Percentiles rank a stretch among this genome's conserved stretches.
These are phyloP conservation scores for Drosophila saltans DNA, from an alignment of 1,140 invertebrate genomes.

Conservation along the genomic window DNA sequence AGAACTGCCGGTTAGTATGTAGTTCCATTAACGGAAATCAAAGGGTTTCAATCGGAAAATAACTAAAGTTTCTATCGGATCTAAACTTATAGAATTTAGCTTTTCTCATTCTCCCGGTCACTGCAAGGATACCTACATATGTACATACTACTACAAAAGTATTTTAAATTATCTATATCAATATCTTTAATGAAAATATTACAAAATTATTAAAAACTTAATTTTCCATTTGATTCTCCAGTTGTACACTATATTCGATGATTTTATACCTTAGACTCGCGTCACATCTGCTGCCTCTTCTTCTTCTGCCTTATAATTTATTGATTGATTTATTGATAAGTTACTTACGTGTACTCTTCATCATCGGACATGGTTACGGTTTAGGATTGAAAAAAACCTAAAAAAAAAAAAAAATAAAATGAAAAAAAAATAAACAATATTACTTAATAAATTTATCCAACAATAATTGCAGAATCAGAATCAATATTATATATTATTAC, in stretches of 20 bases:
- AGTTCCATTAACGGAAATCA: too few relatives aligned
- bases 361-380: slow-evolving; percentile 89
- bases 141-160: neutral
- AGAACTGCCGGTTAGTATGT: too few relatives aligned
- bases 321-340: neutral
- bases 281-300: neutral
- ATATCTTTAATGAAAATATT: neutral
- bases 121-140: neutral
- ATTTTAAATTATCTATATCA: neutral
- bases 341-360: slow-evolving; percentile 89
- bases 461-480: slow-evolving; percentile 21
- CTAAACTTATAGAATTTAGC: too few relatives aligned
- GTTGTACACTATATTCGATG: too few relatives aligned
- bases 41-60: too few relatives aligned
- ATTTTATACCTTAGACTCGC: neutral
- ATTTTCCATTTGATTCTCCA: too few relatives aligned
- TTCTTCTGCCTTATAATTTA: slow-evolving; percentile 38
- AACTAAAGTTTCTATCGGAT: too few relatives aligned
- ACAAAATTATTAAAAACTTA: neutral
- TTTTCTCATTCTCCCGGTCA: neutral
- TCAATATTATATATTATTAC: neutral
- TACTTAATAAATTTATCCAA: slow-evolving; percentile 20
- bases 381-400: slow-evolving; percentile 85
- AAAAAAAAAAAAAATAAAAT: slow-evolving; percentile 55
- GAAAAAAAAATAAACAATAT: neutral